phyloP scores from a whole-genome alignment of 2,888 invertebrate genomes.

The Drosophila nigricruria region DNA sequence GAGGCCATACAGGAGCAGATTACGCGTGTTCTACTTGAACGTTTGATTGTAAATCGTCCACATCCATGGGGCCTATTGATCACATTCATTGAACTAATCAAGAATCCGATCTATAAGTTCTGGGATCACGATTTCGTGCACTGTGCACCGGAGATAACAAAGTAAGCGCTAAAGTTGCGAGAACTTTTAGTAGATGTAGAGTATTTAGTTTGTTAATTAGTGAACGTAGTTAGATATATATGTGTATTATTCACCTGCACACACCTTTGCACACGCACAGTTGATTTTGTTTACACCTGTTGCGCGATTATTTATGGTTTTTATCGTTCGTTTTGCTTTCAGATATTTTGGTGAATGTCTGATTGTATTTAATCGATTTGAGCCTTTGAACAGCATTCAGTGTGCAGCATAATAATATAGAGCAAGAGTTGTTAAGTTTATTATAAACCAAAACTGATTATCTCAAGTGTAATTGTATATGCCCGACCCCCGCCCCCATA shows the following conservation, averaged over 20 bases:
- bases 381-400: slow-evolving; percentile 52
- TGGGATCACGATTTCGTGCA: slow-evolving; percentile 99
- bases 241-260: neutral
- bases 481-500: too few species aligned
- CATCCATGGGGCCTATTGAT: slow-evolving; percentile 99
- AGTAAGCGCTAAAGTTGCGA: slow-evolving; percentile 88
- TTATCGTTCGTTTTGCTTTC: slow-evolving; percentile 53
- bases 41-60: slow-evolving; percentile 98
- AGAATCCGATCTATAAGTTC: slow-evolving; percentile 99
- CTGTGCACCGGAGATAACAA: slow-evolving; percentile 99
- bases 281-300: slow-evolving; percentile 1
- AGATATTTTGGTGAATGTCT: slow-evolving; percentile 75
- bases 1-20: slow-evolving; percentile 99
- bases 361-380: slow-evolving; percentile 61
- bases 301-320: slow-evolving; percentile 45
- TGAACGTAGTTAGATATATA: neutral
- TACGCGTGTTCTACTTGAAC: slow-evolving; percentile 96
- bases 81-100: slow-evolving; percentile 99
- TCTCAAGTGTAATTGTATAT: slow-evolving; percentile 9
- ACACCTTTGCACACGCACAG: neutral
- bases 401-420: slow-evolving; percentile 57
- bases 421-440: slow-evolving; percentile 31
- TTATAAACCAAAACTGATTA: slow-evolving; percentile 11
- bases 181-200: neutral
- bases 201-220: neutral